Evolutionary conservation across 2,888 invertebrate genomes (phyloP).

Genomic region (Metellina segmentata): DNA sequence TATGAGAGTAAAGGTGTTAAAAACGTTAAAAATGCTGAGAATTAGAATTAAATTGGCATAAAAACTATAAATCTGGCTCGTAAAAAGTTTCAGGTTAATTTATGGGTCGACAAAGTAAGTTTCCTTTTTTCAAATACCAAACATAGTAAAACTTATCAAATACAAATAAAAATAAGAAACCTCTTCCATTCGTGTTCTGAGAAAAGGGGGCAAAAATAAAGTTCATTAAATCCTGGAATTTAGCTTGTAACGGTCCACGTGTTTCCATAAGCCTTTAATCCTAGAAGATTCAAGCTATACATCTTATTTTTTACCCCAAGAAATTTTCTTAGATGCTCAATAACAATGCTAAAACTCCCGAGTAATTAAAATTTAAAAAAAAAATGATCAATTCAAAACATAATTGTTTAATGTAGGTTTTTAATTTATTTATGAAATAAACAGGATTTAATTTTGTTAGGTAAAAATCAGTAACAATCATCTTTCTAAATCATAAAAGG

Average conservation of each 20-base stretch:
- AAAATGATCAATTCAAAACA: too few species aligned
- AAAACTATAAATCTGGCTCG: not conserved
- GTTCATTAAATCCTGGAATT: slow-evolving; percentile 16
- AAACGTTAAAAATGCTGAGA: not conserved
- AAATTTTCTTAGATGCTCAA: not conserved
- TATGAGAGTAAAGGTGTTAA: too few species aligned
- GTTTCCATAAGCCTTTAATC: slow-evolving; percentile 10
- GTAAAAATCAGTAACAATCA: too few species aligned
- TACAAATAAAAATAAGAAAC: not conserved
- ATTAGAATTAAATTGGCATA: not conserved
- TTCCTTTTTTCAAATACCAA: not conserved
- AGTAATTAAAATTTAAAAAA: too few species aligned
- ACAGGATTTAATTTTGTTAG: too few species aligned
- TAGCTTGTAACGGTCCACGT: not conserved
- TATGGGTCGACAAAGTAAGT: not conserved
- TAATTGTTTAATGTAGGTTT: too few species aligned
- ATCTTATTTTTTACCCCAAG: not conserved
- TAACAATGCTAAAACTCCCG: too few species aligned
- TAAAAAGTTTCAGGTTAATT: slow-evolving; percentile 3
- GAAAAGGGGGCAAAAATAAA: not conserved
- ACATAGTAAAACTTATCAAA: not conserved
- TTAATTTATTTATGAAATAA: too few species aligned
- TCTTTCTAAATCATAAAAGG: too few species aligned
- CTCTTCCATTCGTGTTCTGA: not conserved
- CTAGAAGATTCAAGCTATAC: not conserved